These are phyloP conservation scores for Desmophyllum pertusum DNA, from an alignment of 92 coral and sea anemone species.

Conservation along the genomic window DNA sequence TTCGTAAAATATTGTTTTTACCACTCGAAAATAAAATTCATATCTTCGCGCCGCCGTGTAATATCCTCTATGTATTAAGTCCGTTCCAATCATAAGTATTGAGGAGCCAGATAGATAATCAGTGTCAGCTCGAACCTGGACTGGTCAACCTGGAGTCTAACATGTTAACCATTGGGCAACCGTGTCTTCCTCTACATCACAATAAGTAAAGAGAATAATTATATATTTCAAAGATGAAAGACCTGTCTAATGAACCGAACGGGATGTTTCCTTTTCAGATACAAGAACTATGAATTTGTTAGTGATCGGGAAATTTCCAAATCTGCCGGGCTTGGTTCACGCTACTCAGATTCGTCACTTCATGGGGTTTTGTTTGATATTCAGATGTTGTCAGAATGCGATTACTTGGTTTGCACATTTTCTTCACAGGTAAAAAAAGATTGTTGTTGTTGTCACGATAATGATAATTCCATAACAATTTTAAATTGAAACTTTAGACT, in stretches of 20 bases:
- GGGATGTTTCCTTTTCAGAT: constrained; percentile 55
- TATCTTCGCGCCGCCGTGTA: too few species aligned
- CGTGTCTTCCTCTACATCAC: too few species aligned
- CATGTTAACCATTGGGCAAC: too few species aligned
- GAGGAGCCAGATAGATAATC: constrained; percentile 80
- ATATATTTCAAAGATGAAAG: neutral
- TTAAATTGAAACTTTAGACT: too few species aligned
- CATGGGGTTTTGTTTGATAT: constrained; percentile 97
- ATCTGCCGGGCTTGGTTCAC: constrained; percentile 83
- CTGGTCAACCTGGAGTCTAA: too few species aligned
- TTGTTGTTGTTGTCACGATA: too few species aligned
- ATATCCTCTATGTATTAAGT: too few species aligned
- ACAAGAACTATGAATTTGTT: constrained; percentile 76
- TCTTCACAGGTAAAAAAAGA: constrained; percentile 80
- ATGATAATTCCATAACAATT: too few species aligned
- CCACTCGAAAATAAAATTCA: too few species aligned
- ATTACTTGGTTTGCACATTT: constrained; percentile 92
- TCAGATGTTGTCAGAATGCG: constrained; percentile 95
- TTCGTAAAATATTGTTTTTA: too few species aligned
- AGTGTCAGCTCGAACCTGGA: constrained; percentile 76
- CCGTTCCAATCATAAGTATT: constrained; percentile 72
- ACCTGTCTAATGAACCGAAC: constrained; percentile 34
- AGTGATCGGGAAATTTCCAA: constrained; percentile 87
- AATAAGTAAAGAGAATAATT: too few species aligned
- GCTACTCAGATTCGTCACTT: constrained; percentile 84